A percentile compares a stretch with the other conserved stretches of the same genome.
phyloP scores from a whole-genome alignment of 2,797 vertebrate species.

The Gadopsis bispinosus region DNA sequence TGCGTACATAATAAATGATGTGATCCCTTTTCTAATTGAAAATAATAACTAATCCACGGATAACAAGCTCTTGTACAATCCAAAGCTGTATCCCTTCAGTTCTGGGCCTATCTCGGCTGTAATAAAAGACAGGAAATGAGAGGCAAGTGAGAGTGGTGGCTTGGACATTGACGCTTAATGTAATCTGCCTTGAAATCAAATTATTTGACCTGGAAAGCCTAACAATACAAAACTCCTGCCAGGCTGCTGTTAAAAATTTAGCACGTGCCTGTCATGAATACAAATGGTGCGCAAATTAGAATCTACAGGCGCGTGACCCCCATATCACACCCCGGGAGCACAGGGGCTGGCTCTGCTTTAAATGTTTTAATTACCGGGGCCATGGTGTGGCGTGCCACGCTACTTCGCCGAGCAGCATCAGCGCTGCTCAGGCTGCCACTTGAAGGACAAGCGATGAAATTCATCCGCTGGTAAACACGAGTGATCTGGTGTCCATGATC shows the following conservation, averaged over 20 bases:
- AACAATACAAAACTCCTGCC: constrained; percentile 90
- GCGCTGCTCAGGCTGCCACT: constrained; percentile 68
- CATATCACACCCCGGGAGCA: constrained; percentile 91
- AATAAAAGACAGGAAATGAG: constrained; percentile 83
- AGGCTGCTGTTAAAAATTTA: constrained; percentile 97
- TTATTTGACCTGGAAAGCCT: constrained; percentile 95
- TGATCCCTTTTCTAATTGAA: constrained; percentile 80
- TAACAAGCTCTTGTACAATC: constrained; percentile 79
- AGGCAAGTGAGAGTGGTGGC: constrained; percentile 86
- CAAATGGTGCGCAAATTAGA: constrained; percentile 98
- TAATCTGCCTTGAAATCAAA: constrained; percentile 98
- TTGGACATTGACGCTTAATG: constrained; percentile 92
- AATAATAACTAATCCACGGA: constrained; percentile 79
- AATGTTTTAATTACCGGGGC: constrained; percentile 96
- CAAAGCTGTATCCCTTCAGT: constrained; percentile 74
- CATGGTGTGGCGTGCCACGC: constrained; percentile 73
- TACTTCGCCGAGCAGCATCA: constrained; percentile 48
- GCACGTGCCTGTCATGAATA: constrained; percentile 96
- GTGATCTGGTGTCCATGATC: constrained; percentile 72
- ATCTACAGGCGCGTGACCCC: constrained; percentile 97
- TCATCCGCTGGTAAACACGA: constrained; percentile 81
- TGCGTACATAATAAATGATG: constrained; percentile 70
- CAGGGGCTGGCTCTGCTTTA: constrained; percentile 88
- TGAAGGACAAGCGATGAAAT: constrained; percentile 91
- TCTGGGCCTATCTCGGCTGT: constrained; percentile 77